A percentile compares a stretch with the other conserved stretches of the same genome.
These are phyloP conservation scores for Acridotheres tristis DNA, from an alignment of 2,797 vertebrate species.

Conservation along the genomic window DNA sequence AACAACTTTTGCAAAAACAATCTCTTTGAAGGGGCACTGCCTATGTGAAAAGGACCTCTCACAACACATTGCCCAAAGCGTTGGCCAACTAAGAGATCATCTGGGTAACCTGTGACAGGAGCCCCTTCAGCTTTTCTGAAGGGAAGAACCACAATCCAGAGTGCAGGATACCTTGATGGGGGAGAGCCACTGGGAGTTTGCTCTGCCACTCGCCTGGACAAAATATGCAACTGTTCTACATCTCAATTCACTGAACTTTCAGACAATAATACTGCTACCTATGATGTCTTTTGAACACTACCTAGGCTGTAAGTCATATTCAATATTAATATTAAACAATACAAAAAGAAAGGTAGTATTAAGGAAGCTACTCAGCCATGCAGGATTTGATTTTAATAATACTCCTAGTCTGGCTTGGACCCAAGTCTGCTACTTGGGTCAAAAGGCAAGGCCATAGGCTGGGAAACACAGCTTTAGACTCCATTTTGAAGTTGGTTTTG, in stretches of 20 bases:
- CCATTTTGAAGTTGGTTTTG: not conserved
- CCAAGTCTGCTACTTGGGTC: not conserved
- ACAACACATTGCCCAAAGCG: fast-evolving
- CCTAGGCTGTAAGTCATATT: not conserved
- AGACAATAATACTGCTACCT: not conserved
- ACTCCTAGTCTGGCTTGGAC: not conserved
- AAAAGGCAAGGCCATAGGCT: not conserved
- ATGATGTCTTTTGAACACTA: not conserved
- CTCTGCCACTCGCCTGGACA: not conserved
- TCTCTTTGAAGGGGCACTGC: not conserved
- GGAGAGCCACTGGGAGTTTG: not conserved
- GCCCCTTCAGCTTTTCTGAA: not conserved
- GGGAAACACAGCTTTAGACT: not conserved
- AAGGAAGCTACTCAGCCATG: not conserved
- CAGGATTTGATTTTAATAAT: not conserved
- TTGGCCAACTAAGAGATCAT: not conserved
- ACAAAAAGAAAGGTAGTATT: not conserved
- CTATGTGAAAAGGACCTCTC: not conserved
- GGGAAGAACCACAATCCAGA: not conserved
- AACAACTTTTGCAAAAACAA: not conserved
- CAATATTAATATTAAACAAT: not conserved
- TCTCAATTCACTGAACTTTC: not conserved
- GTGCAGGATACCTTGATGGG: fast-evolving
- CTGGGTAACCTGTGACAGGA: not conserved
- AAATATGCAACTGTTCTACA: not conserved